Evolutionary conservation across 2,888 invertebrate genomes (phyloP), one percentile per base, ranked within the genome.

Genomic region (Microchrysa polita): DNA sequence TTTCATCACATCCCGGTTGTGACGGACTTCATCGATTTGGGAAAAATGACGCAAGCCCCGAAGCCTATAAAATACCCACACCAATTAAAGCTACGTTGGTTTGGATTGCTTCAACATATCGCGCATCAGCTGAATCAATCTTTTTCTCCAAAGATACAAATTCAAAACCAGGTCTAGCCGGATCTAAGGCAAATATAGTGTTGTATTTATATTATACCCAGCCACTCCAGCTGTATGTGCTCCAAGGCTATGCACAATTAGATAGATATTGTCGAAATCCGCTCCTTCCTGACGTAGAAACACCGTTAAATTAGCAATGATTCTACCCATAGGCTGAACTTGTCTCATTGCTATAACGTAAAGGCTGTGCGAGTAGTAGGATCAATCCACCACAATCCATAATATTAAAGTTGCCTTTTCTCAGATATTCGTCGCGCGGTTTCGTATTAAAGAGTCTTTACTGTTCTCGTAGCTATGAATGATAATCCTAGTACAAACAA

Each of bases 181-280:
- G 85, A 77, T 86, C 86, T 5, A 86, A 78, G 5, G 82, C 85
- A 76, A 81, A 77, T 5, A 83, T 83, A 18, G 81, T 81, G 9
- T 82, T 80, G 20, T 82, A 80, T n/a, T 79, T 2, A 83, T 78
- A 9, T 76, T 78, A 67, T 81, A 81, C 4, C 86, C 86, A 0
- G 83, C 82, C 67, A 84, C 80, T n/a, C 86, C 85, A 0, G 82
- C 81, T 5, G 84, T 79, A 67, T 86, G 86, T 0, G 83, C 86
- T 7, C 86, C 86, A 52, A 86, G 72, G 0, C 85, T 85, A 72
- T 86, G 86, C 0, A 86, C 86, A 73, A 86, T 79, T 0, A 86
- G 57, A 42, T 82, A 83, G 2, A 83, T 81, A 67, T 80, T 80
- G 5, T 80, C 78, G n/a, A n/a, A n/a, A n/a, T n/a, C n/a, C n/a